Evolutionary conservation across 2,113 vertebrate genomes (phyloP).

Genomic region (Zosterops borbonicus): DNA sequence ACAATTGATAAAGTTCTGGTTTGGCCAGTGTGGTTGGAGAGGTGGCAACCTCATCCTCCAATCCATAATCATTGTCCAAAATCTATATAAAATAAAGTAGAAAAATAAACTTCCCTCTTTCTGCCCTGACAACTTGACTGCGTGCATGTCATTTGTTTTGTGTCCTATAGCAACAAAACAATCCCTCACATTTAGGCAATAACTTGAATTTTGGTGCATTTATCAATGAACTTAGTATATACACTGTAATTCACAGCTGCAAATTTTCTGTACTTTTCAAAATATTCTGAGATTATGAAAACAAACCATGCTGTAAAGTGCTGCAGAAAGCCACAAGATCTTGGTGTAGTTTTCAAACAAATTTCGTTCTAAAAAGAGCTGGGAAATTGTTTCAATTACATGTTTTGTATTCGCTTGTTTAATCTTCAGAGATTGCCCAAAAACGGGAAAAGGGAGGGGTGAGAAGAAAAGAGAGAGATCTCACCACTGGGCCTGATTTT

Average conservation of each 20-base stretch:
- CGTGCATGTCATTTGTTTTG: no score
- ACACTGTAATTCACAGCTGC: neutral
- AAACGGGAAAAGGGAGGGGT: neutral
- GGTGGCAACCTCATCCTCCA: no score
- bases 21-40: no score
- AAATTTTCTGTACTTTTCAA: neutral
- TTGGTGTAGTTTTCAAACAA: slow-evolving; percentile 9
- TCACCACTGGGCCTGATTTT: neutral
- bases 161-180: neutral
- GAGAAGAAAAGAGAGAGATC: slow-evolving; percentile 22
- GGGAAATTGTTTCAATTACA: slow-evolving; percentile 9
- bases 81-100: no score
- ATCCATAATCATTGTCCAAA: no score
- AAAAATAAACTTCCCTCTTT: no score
- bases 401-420: slow-evolving; percentile 26
- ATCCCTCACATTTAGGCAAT: rapidly evolving
- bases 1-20: no score
- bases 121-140: no score
- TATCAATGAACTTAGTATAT: neutral
- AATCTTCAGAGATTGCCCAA: slow-evolving; percentile 11
- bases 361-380: neutral
- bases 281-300: neutral
- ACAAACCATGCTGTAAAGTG: neutral
- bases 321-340: neutral
- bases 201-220: neutral